Evolutionary conservation across 1,140 invertebrate species (phyloP).

Genomic region (Bursaphelenchus mucronatus): DNA sequence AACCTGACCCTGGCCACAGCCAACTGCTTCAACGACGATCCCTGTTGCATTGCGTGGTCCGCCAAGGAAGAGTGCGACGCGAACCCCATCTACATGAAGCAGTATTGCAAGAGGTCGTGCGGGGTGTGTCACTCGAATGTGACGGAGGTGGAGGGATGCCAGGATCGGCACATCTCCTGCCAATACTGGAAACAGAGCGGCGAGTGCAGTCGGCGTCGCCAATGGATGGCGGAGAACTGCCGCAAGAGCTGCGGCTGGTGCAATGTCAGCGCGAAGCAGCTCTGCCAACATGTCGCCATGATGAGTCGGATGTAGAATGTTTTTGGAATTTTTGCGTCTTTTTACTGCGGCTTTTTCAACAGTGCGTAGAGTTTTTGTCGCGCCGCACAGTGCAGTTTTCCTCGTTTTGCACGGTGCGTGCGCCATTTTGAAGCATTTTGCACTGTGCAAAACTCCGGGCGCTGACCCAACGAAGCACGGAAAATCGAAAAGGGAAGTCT

Average conservation of each 20-base stretch:
- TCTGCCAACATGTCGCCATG: conserved; percentile 34
- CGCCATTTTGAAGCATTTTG: too few species aligned
- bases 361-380: too few species aligned
- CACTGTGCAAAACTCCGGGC: too few species aligned
- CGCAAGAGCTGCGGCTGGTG: conserved; percentile 36
- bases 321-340: too few species aligned
- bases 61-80: conserved; percentile 24
- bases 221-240: conserved; percentile 48
- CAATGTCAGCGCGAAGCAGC: conserved; percentile 16
- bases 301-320: conserved; percentile 49
- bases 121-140: conserved; percentile 10
- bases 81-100: conserved; percentile 35
- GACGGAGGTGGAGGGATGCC: conserved; percentile 23
- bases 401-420: too few species aligned
- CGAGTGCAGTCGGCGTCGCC: conserved; percentile 38
- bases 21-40: conserved; percentile 22
- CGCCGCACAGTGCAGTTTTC: too few species aligned
- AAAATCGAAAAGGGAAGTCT: too few species aligned
- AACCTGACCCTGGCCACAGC: not conserved
- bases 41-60: conserved; percentile 41
- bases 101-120: conserved; percentile 35
- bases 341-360: too few species aligned
- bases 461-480: too few species aligned
- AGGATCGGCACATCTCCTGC: conserved; percentile 39
- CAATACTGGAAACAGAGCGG: conserved; percentile 36